Conservation (phyloP, 2,888 invertebrate species). For the Pseudanteris insignis region DNA sequence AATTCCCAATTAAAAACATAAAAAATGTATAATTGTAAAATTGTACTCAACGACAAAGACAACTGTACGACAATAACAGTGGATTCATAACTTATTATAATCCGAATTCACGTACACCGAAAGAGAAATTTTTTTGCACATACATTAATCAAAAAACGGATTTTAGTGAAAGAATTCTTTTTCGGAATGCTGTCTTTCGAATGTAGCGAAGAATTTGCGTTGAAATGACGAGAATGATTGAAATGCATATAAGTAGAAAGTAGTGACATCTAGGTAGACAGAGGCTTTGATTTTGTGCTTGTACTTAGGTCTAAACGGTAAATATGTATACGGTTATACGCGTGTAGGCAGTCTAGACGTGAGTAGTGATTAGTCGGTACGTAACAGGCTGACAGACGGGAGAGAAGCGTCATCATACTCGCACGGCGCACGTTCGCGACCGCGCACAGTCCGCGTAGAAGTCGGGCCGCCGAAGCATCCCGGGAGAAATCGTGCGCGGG, state of each 20-base stretch:
- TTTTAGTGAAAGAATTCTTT: not conserved
- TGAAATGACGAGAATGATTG: too few relatives aligned
- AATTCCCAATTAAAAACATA: too few relatives aligned
- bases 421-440: slow-evolving; percentile 52
- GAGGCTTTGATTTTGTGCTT: not conserved
- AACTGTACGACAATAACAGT: too few relatives aligned
- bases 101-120: not conserved
- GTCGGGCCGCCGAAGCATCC: slow-evolving; percentile 8
- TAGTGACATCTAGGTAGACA: not conserved
- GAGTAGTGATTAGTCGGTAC: slow-evolving; percentile 3
- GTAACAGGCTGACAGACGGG: slow-evolving; percentile 6
- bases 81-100: too few relatives aligned
- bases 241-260: not conserved
- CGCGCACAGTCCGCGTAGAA: slow-evolving; percentile 58
- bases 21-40: too few relatives aligned
- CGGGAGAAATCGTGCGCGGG: slow-evolving; percentile 2
- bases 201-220: not conserved
- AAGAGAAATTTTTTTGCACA: not conserved
- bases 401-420: slow-evolving; percentile 4
- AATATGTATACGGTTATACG: not conserved
- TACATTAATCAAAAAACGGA: not conserved
- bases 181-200: not conserved
- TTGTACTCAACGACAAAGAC: too few relatives aligned
- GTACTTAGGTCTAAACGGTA: not conserved
- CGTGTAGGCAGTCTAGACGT: slow-evolving; percentile 11